These are phyloP conservation scores for Catharus fuscescens DNA, from an alignment of 2,113 vertebrate genomes.

Conservation along the genomic window DNA sequence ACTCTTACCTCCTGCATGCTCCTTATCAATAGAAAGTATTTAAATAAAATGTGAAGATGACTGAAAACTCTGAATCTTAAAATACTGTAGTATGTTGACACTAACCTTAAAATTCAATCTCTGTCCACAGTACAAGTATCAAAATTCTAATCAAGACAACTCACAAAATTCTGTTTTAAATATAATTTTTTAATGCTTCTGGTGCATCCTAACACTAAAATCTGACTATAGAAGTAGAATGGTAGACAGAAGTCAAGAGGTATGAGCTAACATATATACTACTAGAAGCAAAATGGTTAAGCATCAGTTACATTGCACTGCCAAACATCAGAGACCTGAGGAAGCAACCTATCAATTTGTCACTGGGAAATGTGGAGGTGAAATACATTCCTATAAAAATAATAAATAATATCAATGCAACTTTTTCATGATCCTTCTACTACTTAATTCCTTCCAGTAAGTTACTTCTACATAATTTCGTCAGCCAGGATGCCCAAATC, in stretches of 20 bases:
- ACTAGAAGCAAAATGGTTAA: not conserved
- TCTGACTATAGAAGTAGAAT: not conserved
- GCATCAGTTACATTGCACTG: not conserved
- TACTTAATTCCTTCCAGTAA: not conserved
- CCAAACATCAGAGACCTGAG: not conserved
- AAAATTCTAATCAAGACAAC: not conserved
- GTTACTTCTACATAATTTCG: not conserved
- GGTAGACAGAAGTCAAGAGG: not conserved
- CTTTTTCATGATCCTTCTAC: not conserved
- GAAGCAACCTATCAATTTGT: not conserved
- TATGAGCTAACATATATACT: not conserved
- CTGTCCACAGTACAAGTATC: not conserved
- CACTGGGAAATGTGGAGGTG: not conserved
- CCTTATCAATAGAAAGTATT: not conserved
- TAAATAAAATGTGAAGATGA: not conserved
- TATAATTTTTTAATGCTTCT: not conserved
- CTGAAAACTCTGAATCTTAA: not conserved
- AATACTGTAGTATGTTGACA: not conserved
- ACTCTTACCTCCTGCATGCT: not conserved
- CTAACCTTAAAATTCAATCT: not conserved
- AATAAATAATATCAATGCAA: not conserved
- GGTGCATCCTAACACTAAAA: not conserved
- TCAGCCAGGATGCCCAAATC: not conserved
- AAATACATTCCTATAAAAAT: not conserved
- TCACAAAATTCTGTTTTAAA: not conserved